Evolutionary conservation across 2,797 vertebrate species (phyloP).

Genomic region (Dryobates pubescens): DNA sequence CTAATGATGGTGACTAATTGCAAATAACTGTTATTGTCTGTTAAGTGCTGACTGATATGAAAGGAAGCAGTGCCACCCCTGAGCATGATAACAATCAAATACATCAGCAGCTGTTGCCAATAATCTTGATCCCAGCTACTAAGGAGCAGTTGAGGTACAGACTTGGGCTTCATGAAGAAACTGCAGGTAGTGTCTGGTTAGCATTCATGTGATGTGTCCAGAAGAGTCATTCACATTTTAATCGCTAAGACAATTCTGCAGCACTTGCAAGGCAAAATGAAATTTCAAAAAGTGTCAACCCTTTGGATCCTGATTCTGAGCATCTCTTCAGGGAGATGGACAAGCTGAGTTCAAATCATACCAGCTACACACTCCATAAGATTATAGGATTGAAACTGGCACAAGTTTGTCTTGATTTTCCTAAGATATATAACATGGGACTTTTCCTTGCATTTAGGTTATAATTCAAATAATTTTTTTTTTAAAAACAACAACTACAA

Average conservation of each 20-base stretch:
- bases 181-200: background rate
- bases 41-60: background rate
- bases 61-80: background rate
- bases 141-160: background rate
- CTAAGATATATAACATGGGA: fast-evolving
- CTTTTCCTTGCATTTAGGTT: background rate
- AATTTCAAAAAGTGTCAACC: fast-evolving
- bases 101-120: background rate
- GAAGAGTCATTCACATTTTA: fast-evolving
- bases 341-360: background rate
- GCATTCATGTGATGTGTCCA: fast-evolving
- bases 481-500: too few species aligned
- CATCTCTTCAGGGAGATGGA: background rate
- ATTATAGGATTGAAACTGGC: background rate
- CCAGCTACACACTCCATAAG: background rate
- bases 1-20: background rate
- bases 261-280: background rate
- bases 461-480: background rate
- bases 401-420: background rate
- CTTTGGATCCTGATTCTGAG: background rate
- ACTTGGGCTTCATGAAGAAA: background rate
- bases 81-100: background rate
- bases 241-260: background rate
- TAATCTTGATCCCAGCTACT: background rate
- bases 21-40: background rate